Evolutionary conservation across 2,888 invertebrate species (phyloP).

Genomic region (Itoplectis maculator): DNA sequence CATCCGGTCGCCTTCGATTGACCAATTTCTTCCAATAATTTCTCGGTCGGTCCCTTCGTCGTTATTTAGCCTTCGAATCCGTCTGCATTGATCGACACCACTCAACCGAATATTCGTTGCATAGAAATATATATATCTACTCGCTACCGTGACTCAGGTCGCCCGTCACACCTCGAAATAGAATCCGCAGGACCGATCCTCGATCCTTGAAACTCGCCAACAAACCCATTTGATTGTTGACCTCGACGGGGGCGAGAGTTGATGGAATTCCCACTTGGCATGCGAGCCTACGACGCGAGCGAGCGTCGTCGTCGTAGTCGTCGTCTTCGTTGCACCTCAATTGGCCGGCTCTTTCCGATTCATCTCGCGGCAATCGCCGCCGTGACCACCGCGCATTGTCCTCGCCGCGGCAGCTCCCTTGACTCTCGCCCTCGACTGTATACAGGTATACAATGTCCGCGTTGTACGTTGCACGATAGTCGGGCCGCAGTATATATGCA

Average conservation of each 20-base stretch:
- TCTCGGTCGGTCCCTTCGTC: no score
- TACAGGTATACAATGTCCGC: slow-evolving; percentile 11
- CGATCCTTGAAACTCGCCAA: slow-evolving; percentile 31
- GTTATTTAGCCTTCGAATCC: no score
- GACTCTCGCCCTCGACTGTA: slow-evolving; percentile 11
- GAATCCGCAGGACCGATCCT: slow-evolving; percentile 15
- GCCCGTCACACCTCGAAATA: not conserved
- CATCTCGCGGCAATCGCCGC: slow-evolving; percentile 63
- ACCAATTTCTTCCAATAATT: no score
- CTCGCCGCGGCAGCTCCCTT: slow-evolving; percentile 65
- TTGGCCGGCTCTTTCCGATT: slow-evolving; percentile 57
- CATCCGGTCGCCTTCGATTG: no score
- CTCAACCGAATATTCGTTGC: not conserved
- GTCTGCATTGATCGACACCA: no score
- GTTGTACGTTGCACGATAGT: not conserved
- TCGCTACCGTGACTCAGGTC: not conserved
- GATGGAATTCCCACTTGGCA: slow-evolving; percentile 56
- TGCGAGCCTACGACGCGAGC: slow-evolving; percentile 1
- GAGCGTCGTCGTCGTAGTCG: not conserved
- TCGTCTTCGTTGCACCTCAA: slow-evolving; percentile 2
- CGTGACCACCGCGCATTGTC: slow-evolving; percentile 70
- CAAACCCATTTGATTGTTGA: slow-evolving; percentile 51
- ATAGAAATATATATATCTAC: no score
- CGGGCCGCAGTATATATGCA: not conserved
- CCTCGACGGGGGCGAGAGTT: slow-evolving; percentile 57